These are phyloP conservation scores for Paracanthobrama guichenoti DNA, from an alignment of 2,113 vertebrate genomes.

Conservation along the genomic window DNA sequence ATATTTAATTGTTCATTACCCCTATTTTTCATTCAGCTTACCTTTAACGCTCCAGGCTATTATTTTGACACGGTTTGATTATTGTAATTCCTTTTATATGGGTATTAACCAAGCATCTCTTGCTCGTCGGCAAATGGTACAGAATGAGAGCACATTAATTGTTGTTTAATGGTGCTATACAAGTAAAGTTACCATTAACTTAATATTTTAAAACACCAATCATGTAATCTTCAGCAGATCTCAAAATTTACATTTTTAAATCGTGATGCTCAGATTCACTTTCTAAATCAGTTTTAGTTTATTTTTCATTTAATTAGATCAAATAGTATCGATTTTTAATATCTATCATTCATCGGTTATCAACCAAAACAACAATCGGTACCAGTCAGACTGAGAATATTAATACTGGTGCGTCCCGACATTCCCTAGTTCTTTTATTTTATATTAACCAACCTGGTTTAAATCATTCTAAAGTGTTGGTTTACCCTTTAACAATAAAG, in stretches of 20 bases:
- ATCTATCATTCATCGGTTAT: neutral
- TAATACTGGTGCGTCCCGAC: too few relatives aligned
- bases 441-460: too few relatives aligned
- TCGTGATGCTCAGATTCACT: neutral
- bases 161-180: too few relatives aligned
- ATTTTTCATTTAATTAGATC: neutral
- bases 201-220: neutral
- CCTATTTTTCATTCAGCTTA: neutral
- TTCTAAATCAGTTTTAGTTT: neutral
- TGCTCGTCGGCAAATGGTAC: too few relatives aligned
- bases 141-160: neutral
- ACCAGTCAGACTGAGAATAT: too few relatives aligned
- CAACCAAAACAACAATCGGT: neutral
- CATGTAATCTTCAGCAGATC: neutral
- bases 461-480: too few relatives aligned
- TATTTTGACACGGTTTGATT: neutral
- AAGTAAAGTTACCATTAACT: too few relatives aligned
- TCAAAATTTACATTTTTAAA: neutral
- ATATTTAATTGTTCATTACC: neutral
- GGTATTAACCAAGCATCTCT: neutral
- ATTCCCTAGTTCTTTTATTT: too few relatives aligned
- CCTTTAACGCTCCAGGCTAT: neutral
- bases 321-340: neutral
- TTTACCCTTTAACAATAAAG: too few relatives aligned
- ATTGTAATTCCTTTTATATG: neutral